A percentile compares a stretch with the other conserved stretches of the same genome.
These are phyloP conservation scores for Gnatocerus cornutus DNA, from an alignment of 2,888 invertebrate species.

Conservation along the genomic window DNA sequence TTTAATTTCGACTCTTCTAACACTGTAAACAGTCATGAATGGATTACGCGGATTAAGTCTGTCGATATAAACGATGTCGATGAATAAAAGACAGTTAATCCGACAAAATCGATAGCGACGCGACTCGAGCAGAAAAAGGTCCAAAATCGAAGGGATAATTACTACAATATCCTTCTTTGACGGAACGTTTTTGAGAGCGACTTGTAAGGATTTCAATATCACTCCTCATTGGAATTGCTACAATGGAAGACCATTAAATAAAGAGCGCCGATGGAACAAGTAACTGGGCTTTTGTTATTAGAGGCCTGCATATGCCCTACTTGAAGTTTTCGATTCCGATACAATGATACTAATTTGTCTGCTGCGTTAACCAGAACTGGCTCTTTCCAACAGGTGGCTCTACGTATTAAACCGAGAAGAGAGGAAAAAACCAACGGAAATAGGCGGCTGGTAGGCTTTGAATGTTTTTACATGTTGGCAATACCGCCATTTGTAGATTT, in stretches of 20 bases:
- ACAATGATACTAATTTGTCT: constrained; percentile 48
- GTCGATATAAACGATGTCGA: constrained; percentile 43
- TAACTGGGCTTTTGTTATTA: constrained; percentile 35
- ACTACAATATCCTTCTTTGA: constrained; percentile 31
- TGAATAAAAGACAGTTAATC: constrained; percentile 32
- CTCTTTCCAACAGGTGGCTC: constrained; percentile 37
- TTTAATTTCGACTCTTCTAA: constrained; percentile 63
- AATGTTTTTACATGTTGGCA: background rate
- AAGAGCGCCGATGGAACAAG: constrained; percentile 31
- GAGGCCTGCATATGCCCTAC: constrained; percentile 42
- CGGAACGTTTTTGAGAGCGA: constrained; percentile 31
- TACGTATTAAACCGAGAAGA: constrained; percentile 6
- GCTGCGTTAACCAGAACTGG: constrained; percentile 24
- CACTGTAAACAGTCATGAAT: constrained; percentile 43
- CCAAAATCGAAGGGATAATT: constrained; percentile 23
- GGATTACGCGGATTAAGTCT: constrained; percentile 44
- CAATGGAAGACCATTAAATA: constrained; percentile 44
- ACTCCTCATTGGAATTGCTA: constrained; percentile 29
- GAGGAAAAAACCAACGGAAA: background rate
- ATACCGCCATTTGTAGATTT: background rate
- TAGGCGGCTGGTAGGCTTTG: too few species aligned
- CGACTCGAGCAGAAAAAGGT: constrained; percentile 7
- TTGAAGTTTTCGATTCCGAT: constrained; percentile 40
- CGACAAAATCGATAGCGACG: constrained; percentile 22
- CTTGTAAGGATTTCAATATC: constrained; percentile 47